Percentiles rank a stretch among this genome's conserved stretches.
Conservation (phyloP, 2,797 vertebrate genomes). For the Enteromius viviparus region DNA sequence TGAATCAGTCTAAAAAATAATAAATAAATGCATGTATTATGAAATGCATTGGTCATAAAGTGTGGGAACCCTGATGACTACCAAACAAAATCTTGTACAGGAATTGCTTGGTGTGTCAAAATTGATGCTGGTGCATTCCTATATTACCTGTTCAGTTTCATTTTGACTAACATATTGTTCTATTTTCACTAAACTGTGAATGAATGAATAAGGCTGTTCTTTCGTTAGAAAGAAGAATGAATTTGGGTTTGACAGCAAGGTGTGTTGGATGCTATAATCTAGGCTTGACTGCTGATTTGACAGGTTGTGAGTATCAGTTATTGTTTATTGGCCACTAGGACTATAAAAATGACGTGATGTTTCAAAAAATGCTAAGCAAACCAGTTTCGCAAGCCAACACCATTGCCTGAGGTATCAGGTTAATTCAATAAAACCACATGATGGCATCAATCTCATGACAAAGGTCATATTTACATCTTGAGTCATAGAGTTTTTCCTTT, state of each 20-base stretch:
- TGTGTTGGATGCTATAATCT: not conserved
- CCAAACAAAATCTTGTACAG: not conserved
- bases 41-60: not conserved
- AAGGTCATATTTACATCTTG: slow-evolving; percentile 36
- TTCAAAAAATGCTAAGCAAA: slow-evolving; percentile 29
- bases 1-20: not conserved
- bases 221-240: not conserved
- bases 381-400: slow-evolving; percentile 22
- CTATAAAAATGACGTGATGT: slow-evolving; percentile 33
- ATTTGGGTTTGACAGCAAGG: slow-evolving; percentile 15
- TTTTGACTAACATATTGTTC: slow-evolving; percentile 4
- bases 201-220: not conserved
- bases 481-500: slow-evolving; percentile 17
- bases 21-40: not conserved
- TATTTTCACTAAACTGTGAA: slow-evolving; percentile 1
- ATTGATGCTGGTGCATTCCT: not conserved
- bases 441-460: slow-evolving; percentile 27
- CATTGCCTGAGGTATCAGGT: slow-evolving; percentile 12
- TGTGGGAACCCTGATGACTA: not conserved
- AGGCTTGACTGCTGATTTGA: not conserved
- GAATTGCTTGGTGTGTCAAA: not conserved
- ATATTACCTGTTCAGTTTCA: not conserved
- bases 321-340: not conserved
- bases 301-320: not conserved
- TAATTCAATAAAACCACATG: slow-evolving; percentile 30